These are phyloP conservation scores for Glaucopsyche alexis DNA, from an alignment of 2,888 invertebrate genomes.

Conservation along the genomic window DNA sequence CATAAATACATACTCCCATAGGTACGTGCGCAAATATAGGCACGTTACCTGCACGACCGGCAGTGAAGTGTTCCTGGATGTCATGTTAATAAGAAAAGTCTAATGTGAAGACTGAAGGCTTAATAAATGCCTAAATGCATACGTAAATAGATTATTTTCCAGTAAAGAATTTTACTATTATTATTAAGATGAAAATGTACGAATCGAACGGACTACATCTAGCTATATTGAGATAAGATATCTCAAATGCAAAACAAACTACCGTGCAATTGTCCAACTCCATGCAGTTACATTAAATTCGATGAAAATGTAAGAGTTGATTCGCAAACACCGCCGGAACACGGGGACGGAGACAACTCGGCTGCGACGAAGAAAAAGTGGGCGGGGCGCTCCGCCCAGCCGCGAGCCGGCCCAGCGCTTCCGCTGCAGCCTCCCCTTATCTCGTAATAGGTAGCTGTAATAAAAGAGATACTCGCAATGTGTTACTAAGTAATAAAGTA, in stretches of 20 bases:
- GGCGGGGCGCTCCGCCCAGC: constrained; percentile 77
- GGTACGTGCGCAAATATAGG: too few species aligned
- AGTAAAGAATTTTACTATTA: too few species aligned
- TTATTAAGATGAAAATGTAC: background rate
- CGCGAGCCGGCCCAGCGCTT: constrained; percentile 47
- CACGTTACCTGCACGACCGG: too few species aligned
- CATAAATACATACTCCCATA: too few species aligned
- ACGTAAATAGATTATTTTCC: too few species aligned
- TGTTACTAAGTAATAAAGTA: constrained; percentile 79
- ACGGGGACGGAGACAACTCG: constrained; percentile 51
- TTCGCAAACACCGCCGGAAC: constrained; percentile 26
- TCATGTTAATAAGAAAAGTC: too few species aligned
- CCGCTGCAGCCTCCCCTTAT: constrained; percentile 70
- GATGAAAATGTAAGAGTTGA: too few species aligned
- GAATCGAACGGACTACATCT: background rate
- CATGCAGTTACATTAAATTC: too few species aligned
- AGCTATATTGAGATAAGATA: background rate
- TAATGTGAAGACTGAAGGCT: too few species aligned
- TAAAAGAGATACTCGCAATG: constrained; percentile 74
- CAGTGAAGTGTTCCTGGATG: too few species aligned
- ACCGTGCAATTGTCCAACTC: too few species aligned
- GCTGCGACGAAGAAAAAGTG: constrained; percentile 65
- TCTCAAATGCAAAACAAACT: background rate
- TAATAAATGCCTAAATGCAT: too few species aligned
- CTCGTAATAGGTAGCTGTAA: constrained; percentile 73